phyloP scores from a whole-genome alignment of 2,113 vertebrate species.

The Sylvietta virens region DNA sequence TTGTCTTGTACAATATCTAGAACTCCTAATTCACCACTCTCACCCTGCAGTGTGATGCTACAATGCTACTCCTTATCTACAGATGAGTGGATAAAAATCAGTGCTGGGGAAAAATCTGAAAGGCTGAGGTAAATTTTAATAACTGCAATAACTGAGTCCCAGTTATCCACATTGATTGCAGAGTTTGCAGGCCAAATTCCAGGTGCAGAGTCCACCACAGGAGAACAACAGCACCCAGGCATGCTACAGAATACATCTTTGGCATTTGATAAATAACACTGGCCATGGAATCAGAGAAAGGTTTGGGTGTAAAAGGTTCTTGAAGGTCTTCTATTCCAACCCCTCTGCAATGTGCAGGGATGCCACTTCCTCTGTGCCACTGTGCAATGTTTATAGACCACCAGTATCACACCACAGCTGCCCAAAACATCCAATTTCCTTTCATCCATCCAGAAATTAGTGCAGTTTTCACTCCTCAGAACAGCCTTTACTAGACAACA shows the following conservation, averaged over 20 bases:
- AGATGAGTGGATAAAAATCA: neutral
- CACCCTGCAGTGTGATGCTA: too few relatives aligned
- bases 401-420: neutral
- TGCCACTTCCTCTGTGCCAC: neutral
- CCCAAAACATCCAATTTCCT: neutral
- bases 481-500: neutral
- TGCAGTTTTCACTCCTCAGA: neutral
- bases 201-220: neutral
- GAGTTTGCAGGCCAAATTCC: neutral
- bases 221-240: neutral
- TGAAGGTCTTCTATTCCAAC: neutral
- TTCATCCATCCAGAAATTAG: neutral
- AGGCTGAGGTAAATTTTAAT: too few relatives aligned
- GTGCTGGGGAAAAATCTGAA: neutral
- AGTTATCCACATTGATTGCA: neutral
- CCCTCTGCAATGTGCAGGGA: neutral
- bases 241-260: neutral
- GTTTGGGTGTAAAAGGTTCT: neutral
- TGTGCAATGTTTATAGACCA: neutral
- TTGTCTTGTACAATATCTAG: neutral
- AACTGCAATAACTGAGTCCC: neutral
- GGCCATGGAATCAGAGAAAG: neutral
- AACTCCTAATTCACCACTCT: neutral
- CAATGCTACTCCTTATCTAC: neutral
- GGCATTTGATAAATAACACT: neutral